These are phyloP conservation scores for Nemurella pictetii DNA, from an alignment of 2,888 invertebrate species.

Conservation along the genomic window DNA sequence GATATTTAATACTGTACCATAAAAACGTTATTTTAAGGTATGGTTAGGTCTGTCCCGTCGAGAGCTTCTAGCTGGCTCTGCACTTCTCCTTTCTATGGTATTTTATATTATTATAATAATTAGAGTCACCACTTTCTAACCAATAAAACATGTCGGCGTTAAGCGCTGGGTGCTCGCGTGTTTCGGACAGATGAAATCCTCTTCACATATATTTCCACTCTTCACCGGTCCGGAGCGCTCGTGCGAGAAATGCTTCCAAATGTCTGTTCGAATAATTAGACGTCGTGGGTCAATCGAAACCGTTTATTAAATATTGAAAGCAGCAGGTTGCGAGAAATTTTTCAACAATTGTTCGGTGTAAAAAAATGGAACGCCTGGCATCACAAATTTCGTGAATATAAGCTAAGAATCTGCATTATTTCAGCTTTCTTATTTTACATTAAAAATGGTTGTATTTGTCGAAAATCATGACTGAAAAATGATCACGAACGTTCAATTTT, in stretches of 20 bases:
- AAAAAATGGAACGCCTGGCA: not conserved
- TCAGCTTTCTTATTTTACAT: not conserved
- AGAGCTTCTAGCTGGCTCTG: not conserved
- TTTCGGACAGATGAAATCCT: not conserved
- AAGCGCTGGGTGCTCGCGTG: not conserved
- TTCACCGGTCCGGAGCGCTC: not conserved
- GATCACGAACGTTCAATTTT: not conserved
- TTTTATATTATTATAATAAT: not conserved
- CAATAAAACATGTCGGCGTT: not conserved
- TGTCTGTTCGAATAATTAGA: not conserved
- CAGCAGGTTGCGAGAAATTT: not conserved
- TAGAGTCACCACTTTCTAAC: conserved; percentile 2
- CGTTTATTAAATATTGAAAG: too few relatives aligned
- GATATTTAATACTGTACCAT: not conserved
- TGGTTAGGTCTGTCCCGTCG: not conserved
- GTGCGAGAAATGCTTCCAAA: not conserved
- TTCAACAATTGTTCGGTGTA: not conserved
- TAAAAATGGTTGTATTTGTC: not conserved
- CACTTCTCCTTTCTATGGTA: conserved; percentile 15
- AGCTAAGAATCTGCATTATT: not conserved
- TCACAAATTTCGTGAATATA: not conserved
- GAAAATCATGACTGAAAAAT: not conserved
- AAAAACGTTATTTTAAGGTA: not conserved
- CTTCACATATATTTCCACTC: too few relatives aligned
- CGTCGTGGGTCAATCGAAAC: not conserved